Evolutionary conservation across 2,888 invertebrate genomes (phyloP), one percentile per base, ranked within the genome.

Genomic region (Drosophila barbarae): DNA sequence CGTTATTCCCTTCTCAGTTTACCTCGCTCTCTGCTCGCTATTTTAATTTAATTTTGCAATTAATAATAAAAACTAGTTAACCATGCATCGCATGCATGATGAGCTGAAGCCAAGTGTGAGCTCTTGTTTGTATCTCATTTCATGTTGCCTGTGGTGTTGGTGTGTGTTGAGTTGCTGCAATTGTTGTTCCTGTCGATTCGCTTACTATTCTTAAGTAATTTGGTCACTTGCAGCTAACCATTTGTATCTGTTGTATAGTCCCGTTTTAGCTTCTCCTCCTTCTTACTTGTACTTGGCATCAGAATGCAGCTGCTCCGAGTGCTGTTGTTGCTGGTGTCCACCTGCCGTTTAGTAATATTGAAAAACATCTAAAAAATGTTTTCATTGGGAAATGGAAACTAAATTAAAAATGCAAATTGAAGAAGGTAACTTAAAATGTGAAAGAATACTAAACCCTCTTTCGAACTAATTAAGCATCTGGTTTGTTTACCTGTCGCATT

Each of bases 291-390:
- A 71, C 64, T 75, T 74, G 69, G 42, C 65, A 42, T 70, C 71
- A 49, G 61, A 47, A 53, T 69, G 64, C 26, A 59, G 47, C 42
- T 69, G 54, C 30, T 69, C 61, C 32, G 76, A 61, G 44, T 72
- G 72, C 23, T 75, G 76, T 36, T 80, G 76, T 28, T 76, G 74
- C 23, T 77, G 81, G 8, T 76, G 74, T 50, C 63, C 66, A 67
- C 84, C 85, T 86, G 85, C 41, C 50, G 66, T 73, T 73, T 73
- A 86, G 64, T 74, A 76, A 76, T 74, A 84, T 70, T 76, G 73
- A 82, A 86, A 85, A 86, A 79, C 85, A 86, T 86, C 86, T 86
- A 26, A 60, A 69, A 69, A 86, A 79, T 85, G 84, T 81, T 85
- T 86, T 81, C 53, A 60, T 59, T 60, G 53, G 60, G 69, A 46